phyloP scores from a whole-genome alignment of 2,888 invertebrate species.

The Erebia epiphron region DNA sequence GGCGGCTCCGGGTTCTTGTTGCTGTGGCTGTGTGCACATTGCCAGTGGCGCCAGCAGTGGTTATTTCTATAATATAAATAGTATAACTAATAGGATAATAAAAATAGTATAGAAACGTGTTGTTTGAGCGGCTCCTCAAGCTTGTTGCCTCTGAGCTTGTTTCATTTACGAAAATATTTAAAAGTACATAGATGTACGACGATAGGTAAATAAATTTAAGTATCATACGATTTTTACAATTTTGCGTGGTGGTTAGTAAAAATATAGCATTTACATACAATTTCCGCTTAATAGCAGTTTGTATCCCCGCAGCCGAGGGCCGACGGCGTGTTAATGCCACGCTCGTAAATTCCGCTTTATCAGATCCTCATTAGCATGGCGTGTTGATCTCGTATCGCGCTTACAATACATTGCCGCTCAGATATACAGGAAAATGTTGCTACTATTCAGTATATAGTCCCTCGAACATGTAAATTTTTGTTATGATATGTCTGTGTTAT shows the following conservation, averaged over 20 bases:
- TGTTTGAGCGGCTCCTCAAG: too few relatives aligned
- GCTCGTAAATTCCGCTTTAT: conserved; percentile 69
- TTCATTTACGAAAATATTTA: too few relatives aligned
- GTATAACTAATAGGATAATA: too few relatives aligned
- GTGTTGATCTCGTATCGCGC: conserved; percentile 64
- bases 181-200: too few relatives aligned
- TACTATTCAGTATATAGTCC: not conserved
- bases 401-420: conserved; percentile 28
- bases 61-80: too few relatives aligned
- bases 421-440: conserved; percentile 13
- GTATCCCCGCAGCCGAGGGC: conserved; percentile 6
- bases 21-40: too few relatives aligned
- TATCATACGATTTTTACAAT: not conserved
- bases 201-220: not conserved
- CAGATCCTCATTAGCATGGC: conserved; percentile 71
- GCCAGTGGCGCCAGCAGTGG: too few relatives aligned
- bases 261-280: conserved; percentile 9
- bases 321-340: conserved; percentile 40
- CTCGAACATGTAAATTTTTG: too few relatives aligned
- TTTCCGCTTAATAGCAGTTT: conserved; percentile 12
- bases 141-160: too few relatives aligned
- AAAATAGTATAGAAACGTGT: too few relatives aligned
- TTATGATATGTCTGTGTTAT: too few relatives aligned
- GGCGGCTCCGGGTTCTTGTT: too few relatives aligned
- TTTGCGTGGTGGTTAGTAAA: not conserved